Evolutionary conservation across 2,888 invertebrate genomes (phyloP).

Genomic region (Pristionchus exspectatus): DNA sequence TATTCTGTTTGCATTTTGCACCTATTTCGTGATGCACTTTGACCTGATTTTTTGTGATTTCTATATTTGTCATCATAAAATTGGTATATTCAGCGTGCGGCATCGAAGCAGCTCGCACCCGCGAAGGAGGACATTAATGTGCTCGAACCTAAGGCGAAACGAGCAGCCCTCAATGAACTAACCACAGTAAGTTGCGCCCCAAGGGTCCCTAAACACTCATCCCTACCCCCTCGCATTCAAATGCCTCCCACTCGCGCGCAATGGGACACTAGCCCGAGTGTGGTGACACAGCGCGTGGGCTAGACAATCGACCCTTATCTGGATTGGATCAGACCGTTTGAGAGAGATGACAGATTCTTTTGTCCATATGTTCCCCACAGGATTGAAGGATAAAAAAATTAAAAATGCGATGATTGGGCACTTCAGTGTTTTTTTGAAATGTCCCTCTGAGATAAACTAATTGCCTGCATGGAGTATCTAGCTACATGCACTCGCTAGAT

Average conservation of each 20-base stretch:
- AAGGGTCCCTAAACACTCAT: neutral
- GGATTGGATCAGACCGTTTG: neutral
- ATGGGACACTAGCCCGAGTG: neutral
- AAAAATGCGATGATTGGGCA: neutral
- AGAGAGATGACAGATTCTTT: neutral
- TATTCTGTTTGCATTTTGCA: neutral
- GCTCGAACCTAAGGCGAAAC: slow-evolving; percentile 48
- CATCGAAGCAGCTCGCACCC: neutral
- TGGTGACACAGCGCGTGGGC: neutral
- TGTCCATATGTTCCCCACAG: neutral
- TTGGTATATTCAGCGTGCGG: neutral
- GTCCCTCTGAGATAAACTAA: neutral
- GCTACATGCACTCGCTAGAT: neutral
- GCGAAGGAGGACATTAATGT: too few relatives aligned
- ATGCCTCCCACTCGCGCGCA: slow-evolving; percentile 19
- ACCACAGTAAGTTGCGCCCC: slow-evolving; percentile 20
- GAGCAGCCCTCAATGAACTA: slow-evolving; percentile 24
- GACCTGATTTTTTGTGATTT: too few relatives aligned
- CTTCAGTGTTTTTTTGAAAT: neutral
- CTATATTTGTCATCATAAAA: neutral
- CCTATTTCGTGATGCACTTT: neutral
- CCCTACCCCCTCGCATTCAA: neutral
- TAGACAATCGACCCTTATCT: neutral
- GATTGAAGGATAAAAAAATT: too few relatives aligned
- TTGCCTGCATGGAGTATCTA: neutral